These are phyloP conservation scores for Galerucella calmariensis DNA, from an alignment of 2,888 invertebrate species.

Conservation along the genomic window DNA sequence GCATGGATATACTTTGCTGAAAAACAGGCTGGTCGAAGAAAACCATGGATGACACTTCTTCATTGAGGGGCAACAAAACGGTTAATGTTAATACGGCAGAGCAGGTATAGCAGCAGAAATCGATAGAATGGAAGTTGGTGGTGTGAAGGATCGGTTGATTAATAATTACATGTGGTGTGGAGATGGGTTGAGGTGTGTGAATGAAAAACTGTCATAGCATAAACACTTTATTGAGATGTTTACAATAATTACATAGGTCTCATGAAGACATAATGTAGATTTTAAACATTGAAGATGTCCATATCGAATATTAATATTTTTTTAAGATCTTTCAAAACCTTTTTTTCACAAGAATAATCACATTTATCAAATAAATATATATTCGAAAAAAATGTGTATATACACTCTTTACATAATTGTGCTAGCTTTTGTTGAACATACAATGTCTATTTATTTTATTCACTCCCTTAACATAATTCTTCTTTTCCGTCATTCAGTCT, in stretches of 20 bases:
- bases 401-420: constrained; percentile 59
- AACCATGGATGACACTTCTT: no score
- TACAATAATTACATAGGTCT: constrained; percentile 52
- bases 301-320: constrained; percentile 47
- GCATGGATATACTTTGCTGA: no score
- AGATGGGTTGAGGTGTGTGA: not conserved
- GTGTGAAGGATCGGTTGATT: no score
- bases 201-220: constrained; percentile 39
- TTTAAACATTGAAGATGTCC: constrained; percentile 53
- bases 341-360: constrained; percentile 54
- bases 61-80: no score
- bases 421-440: constrained; percentile 37
- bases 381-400: constrained; percentile 57
- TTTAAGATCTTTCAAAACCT: constrained; percentile 36
- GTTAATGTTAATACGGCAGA: no score
- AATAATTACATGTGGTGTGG: no score
- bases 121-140: no score
- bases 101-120: no score
- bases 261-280: constrained; percentile 52
- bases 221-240: constrained; percentile 54
- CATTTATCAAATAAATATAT: constrained; percentile 59
- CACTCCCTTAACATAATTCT: constrained; percentile 31
- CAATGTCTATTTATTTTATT: constrained; percentile 11
- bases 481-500: constrained; percentile 43
- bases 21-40: no score